Conservation (phyloP, 2,888 invertebrate species). For the Oligia latruncula region DNA sequence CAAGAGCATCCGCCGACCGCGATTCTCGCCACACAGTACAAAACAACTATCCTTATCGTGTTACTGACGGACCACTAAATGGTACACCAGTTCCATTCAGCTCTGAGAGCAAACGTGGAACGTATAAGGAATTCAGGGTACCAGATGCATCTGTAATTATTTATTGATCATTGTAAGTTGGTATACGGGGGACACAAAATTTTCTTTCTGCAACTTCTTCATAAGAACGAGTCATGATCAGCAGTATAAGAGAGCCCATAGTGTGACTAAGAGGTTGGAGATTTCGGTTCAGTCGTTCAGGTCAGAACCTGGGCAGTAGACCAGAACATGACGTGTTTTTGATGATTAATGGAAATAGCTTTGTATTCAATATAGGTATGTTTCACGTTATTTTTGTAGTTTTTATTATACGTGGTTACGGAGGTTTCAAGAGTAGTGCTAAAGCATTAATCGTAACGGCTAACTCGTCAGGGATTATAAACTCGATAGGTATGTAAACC, state of each 20-base stretch:
- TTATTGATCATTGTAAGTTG: slow-evolving; percentile 16
- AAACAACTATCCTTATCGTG: slow-evolving; percentile 76
- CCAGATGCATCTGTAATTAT: slow-evolving; percentile 10
- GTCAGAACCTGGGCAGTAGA: neutral
- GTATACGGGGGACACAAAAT: neutral
- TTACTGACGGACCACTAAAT: slow-evolving; percentile 68
- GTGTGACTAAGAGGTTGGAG: neutral
- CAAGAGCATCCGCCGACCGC: slow-evolving; percentile 82
- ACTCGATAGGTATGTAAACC: slow-evolving; percentile 43
- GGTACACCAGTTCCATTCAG: slow-evolving; percentile 50
- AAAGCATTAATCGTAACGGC: slow-evolving; percentile 46
- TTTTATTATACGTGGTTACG: slow-evolving; percentile 28
- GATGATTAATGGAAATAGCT: slow-evolving; percentile 23
- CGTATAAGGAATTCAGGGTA: slow-evolving; percentile 26
- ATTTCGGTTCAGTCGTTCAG: too few relatives aligned
- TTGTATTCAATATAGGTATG: neutral
- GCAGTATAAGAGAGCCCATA: neutral
- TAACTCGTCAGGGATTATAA: slow-evolving; percentile 47
- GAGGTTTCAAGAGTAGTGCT: slow-evolving; percentile 1
- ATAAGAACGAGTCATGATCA: slow-evolving; percentile 7
- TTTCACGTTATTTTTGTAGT: slow-evolving; percentile 20
- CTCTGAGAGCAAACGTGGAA: slow-evolving; percentile 23
- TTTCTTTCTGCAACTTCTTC: neutral
- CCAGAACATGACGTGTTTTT: slow-evolving; percentile 6
- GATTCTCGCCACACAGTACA: slow-evolving; percentile 76